Evolutionary conservation across 2,888 invertebrate species (phyloP).

Genomic region (Synanthedon tipuliformis): DNA sequence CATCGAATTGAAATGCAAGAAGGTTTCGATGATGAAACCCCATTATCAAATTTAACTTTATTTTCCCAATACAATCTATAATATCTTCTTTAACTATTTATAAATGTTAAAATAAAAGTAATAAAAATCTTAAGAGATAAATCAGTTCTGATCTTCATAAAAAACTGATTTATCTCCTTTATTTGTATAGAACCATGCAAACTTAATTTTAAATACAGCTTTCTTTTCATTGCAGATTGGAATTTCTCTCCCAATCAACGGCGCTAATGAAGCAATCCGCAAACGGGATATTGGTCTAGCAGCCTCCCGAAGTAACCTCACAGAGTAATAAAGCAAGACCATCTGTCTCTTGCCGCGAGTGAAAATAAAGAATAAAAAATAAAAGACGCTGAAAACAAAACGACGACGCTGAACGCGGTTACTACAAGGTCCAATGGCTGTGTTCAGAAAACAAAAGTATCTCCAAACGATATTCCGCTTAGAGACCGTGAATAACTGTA

Average conservation of each 20-base stretch:
- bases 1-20: too few relatives aligned
- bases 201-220: constrained; percentile 16
- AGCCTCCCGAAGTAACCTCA: constrained; percentile 41
- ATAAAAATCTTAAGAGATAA: not conserved
- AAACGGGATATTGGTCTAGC: constrained; percentile 62
- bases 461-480: constrained; percentile 59
- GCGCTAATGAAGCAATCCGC: constrained; percentile 65
- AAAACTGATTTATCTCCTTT: too few relatives aligned
- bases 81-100: too few relatives aligned
- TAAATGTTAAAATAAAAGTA: not conserved
- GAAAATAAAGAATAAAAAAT: constrained; percentile 22
- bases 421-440: constrained; percentile 46
- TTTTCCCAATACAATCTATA: too few relatives aligned
- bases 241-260: constrained; percentile 49
- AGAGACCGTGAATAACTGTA: constrained; percentile 41
- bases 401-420: constrained; percentile 20
- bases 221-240: constrained; percentile 54
- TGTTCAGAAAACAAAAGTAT: constrained; percentile 39
- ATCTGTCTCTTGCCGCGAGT: constrained; percentile 17
- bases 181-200: not conserved
- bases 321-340: constrained; percentile 54
- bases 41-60: too few relatives aligned
- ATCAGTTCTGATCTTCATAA: not conserved
- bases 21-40: too few relatives aligned
- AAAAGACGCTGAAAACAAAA: constrained; percentile 31